phyloP scores from a whole-genome alignment of 2,797 vertebrate genomes.

The Saguinus oedipus region DNA sequence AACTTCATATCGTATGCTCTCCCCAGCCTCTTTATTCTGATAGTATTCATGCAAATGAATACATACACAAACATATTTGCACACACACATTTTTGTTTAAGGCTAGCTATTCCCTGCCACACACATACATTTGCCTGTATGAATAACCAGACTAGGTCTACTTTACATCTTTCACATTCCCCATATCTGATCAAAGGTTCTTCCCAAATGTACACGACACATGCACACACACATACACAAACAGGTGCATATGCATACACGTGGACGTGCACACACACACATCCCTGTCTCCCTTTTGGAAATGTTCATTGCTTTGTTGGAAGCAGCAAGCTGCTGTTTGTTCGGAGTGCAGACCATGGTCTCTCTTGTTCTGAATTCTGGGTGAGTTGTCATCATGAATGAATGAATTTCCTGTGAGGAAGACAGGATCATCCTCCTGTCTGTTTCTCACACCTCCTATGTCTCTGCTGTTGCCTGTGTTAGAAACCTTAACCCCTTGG shows the following conservation, averaged over 20 bases:
- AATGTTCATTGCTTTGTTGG: not conserved
- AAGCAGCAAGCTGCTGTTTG: not conserved
- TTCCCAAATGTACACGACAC: not conserved
- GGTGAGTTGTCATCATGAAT: not conserved
- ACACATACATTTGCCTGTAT: not conserved
- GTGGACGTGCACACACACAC: not conserved
- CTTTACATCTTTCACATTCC: not conserved
- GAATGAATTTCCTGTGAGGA: not conserved
- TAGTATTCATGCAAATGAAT: not conserved
- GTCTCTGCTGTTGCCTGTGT: not conserved
- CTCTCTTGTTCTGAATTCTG: not conserved
- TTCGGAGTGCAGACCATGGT: not conserved
- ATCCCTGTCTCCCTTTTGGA: not conserved
- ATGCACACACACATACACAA: too few relatives aligned
- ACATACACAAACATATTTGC: not conserved
- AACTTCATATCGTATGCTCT: not conserved
- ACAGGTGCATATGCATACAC: too few relatives aligned
- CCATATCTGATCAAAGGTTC: not conserved
- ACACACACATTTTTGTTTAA: not conserved
- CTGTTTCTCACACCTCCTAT: not conserved
- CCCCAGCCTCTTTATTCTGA: not conserved
- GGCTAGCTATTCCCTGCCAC: not conserved
- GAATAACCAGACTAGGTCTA: not conserved
- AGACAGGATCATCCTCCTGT: not conserved
- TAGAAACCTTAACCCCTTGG: not conserved